Conservation (phyloP, 2,888 invertebrate genomes). For the Eudasyphora cyanicolor region DNA sequence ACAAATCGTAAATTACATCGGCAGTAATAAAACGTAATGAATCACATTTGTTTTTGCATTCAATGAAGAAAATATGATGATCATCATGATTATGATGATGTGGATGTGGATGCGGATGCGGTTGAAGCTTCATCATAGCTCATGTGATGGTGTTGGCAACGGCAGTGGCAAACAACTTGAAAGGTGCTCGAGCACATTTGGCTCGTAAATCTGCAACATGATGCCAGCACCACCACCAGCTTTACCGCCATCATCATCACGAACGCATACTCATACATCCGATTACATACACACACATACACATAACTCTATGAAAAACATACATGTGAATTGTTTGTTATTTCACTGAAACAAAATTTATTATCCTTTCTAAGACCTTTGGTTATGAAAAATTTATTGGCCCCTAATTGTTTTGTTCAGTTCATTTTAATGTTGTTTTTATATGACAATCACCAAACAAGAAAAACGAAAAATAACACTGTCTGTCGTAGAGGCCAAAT, state of each 20-base stretch:
- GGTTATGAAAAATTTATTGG: conserved; percentile 45
- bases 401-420: conserved; percentile 52
- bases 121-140: no score
- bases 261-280: no score
- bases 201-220: conserved; percentile 44
- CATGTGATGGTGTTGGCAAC: not conserved
- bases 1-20: conserved; percentile 23
- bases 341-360: conserved; percentile 43
- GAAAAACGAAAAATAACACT: not conserved
- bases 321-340: not conserved
- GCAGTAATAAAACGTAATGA: conserved; percentile 26
- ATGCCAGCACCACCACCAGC: not conserved
- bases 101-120: not conserved
- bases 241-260: no score
- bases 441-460: not conserved
- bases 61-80: not conserved
- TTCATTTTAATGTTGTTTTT: conserved; percentile 20
- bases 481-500: not conserved
- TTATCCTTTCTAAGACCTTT: conserved; percentile 37
- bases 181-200: conserved; percentile 29
- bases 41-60: conserved; percentile 26
- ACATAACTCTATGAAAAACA: no score
- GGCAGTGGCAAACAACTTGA: not conserved
- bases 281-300: not conserved
- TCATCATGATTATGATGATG: not conserved